Evolutionary conservation across 2,113 vertebrate genomes (phyloP).

Genomic region (Rhipidura dahli): DNA sequence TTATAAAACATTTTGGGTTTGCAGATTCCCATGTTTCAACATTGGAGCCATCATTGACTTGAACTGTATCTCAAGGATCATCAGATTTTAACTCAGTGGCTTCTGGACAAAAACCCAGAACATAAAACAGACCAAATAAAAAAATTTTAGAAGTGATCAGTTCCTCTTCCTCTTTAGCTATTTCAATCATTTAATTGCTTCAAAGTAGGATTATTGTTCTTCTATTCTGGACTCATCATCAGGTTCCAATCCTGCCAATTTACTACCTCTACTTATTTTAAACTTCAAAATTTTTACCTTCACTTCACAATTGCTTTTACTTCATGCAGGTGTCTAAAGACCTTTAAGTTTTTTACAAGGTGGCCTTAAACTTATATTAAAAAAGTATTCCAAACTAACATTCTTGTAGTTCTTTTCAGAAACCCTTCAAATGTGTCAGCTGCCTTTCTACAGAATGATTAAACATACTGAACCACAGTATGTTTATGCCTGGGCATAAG

Average conservation of each 20-base stretch:
- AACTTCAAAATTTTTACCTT: neutral
- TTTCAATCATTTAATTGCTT: neutral
- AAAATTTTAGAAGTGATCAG: neutral
- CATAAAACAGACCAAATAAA: neutral
- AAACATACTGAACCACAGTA: neutral
- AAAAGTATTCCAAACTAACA: neutral
- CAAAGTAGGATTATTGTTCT: neutral
- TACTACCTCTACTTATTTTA: neutral
- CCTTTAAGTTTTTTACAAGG: neutral
- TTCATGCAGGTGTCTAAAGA: neutral
- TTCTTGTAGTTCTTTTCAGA: neutral
- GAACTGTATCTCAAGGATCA: neutral
- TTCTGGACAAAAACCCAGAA: neutral
- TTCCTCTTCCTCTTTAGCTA: neutral
- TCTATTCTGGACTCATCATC: neutral
- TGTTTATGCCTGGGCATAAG: neutral
- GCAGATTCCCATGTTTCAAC: neutral
- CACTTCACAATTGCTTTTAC: neutral
- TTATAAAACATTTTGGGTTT: neutral
- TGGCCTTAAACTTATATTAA: neutral
- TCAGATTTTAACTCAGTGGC: neutral
- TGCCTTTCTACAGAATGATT: neutral
- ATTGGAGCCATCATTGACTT: neutral
- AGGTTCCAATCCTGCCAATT: neutral
- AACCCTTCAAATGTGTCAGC: neutral